These are phyloP conservation scores for Dipodomys merriami DNA, from an alignment of 2,113 vertebrate genomes.

Conservation along the genomic window DNA sequence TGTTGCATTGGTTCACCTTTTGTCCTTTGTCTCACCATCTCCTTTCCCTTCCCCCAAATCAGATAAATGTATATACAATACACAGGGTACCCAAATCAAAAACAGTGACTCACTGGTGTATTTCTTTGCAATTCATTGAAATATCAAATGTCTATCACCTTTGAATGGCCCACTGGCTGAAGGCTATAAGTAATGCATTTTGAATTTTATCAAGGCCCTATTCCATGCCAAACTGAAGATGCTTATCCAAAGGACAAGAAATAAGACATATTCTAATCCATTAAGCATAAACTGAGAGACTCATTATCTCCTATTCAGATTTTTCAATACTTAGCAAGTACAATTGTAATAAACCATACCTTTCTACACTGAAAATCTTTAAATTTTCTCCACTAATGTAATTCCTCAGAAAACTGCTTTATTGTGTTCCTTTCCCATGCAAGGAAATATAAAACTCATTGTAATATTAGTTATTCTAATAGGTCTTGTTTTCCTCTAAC, in stretches of 20 bases:
- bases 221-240: not conserved
- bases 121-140: slow-evolving; percentile 10
- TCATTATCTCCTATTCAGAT: not conserved
- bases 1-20: too few relatives aligned
- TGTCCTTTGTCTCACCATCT: too few relatives aligned
- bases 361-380: not conserved
- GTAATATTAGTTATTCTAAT: not conserved
- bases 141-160: not conserved
- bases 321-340: not conserved
- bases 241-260: not conserved
- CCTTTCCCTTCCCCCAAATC: too few relatives aligned
- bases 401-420: not conserved
- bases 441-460: not conserved
- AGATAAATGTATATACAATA: too few relatives aligned
- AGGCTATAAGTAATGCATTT: not conserved
- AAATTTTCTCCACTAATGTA: not conserved
- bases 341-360: not conserved
- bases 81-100: too few relatives aligned
- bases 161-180: not conserved
- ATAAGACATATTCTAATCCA: not conserved
- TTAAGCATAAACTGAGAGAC: too few relatives aligned
- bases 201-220: not conserved
- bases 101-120: too few relatives aligned
- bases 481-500: not conserved
- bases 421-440: not conserved